Evolutionary conservation across 1,140 invertebrate genomes (phyloP).

Genomic region (Drosophila bocqueti): DNA sequence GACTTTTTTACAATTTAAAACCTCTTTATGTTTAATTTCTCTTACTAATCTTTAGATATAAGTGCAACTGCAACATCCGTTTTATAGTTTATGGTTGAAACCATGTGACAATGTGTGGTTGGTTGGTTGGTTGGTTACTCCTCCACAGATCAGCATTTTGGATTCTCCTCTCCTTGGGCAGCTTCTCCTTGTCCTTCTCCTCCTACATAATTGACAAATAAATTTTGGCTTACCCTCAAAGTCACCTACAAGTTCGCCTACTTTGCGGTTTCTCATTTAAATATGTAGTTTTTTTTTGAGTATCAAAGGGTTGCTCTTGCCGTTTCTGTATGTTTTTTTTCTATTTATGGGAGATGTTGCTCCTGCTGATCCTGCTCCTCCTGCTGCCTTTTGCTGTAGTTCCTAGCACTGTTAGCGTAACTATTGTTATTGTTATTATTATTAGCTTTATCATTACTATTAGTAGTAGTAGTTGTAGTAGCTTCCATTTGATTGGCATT

Average conservation of each 20-base stretch:
- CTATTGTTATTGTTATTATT: conserved; percentile 54
- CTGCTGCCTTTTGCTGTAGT: conserved; percentile 62
- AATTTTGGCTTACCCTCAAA: conserved; percentile 81
- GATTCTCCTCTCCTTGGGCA: conserved; percentile 22
- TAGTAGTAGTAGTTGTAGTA: conserved; percentile 65
- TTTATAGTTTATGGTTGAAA: conserved; percentile 64
- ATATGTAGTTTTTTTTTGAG: conserved; percentile 50
- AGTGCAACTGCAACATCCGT: conserved; percentile 61
- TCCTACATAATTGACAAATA: conserved; percentile 75
- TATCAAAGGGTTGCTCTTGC: conserved; percentile 71
- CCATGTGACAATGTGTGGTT: conserved; percentile 56
- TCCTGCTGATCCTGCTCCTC: conserved; percentile 6
- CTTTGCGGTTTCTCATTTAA: conserved; percentile 34
- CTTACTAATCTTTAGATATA: conserved; percentile 26
- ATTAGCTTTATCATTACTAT: conserved; percentile 41
- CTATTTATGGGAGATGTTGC: conserved; percentile 14
- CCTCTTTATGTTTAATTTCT: conserved; percentile 35
- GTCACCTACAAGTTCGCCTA: conserved; percentile 55
- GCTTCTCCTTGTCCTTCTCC: conserved; percentile 15
- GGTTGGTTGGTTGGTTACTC: background rate
- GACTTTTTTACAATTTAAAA: conserved; percentile 33
- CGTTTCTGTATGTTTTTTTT: background rate
- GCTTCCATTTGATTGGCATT: conserved; percentile 79
- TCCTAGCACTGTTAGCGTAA: conserved; percentile 57
- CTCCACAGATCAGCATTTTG: conserved; percentile 57